A percentile compares a stretch with the other conserved stretches of the same genome.
These are phyloP conservation scores for Philereme transversata DNA, from an alignment of 2,888 invertebrate genomes.

Conservation along the genomic window DNA sequence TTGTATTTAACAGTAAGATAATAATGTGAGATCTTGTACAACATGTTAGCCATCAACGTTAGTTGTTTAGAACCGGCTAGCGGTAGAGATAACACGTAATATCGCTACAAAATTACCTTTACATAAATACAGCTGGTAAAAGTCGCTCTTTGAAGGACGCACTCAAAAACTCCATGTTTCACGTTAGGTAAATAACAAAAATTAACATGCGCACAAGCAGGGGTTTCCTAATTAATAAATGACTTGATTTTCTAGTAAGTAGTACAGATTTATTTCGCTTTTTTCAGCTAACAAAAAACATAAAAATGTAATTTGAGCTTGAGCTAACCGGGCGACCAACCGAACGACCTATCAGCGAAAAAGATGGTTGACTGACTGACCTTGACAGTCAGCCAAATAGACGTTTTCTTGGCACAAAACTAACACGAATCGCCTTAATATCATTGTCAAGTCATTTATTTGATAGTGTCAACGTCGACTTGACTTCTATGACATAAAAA, in stretches of 20 bases:
- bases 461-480: too few relatives aligned
- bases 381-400: too few relatives aligned
- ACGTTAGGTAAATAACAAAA: conserved; percentile 20
- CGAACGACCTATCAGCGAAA: background rate
- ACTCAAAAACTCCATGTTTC: conserved; percentile 53
- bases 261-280: background rate
- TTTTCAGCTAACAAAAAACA: background rate
- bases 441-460: too few relatives aligned
- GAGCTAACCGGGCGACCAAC: background rate
- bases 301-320: conserved; percentile 12
- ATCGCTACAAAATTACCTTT: conserved; percentile 56
- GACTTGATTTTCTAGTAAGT: background rate
- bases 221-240: conserved; percentile 5
- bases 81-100: conserved; percentile 14
- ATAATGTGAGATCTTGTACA: too few relatives aligned
- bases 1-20: too few relatives aligned
- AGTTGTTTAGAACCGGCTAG: conserved; percentile 7
- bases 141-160: conserved; percentile 43
- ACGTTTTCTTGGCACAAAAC: too few relatives aligned
- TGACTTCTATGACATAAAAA: too few relatives aligned
- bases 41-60: too few relatives aligned
- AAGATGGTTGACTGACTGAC: background rate
- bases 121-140: conserved; percentile 70
- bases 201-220: conserved; percentile 18
- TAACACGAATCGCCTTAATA: too few relatives aligned